These are phyloP conservation scores for Tenualosa thibaudeaui DNA, from an alignment of 2,797 vertebrate genomes.

Conservation along the genomic window DNA sequence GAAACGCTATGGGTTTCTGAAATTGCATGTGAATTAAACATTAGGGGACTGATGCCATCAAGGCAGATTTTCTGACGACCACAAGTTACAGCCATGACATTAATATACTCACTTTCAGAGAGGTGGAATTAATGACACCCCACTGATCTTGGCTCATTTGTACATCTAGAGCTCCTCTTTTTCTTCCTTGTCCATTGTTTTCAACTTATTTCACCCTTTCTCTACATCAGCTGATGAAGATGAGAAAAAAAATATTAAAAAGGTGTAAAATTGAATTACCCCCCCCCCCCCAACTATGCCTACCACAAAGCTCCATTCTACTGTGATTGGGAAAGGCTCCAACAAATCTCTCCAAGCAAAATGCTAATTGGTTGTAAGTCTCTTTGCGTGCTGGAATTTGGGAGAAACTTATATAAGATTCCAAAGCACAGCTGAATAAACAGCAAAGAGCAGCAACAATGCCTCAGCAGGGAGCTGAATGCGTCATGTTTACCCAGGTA, in stretches of 20 bases:
- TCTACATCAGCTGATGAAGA: constrained; percentile 8
- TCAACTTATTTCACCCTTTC: background rate
- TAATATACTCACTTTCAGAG: background rate
- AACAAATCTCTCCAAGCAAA: constrained; percentile 34
- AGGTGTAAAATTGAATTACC: constrained; percentile 19
- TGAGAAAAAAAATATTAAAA: constrained; percentile 20
- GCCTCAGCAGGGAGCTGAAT: constrained; percentile 29
- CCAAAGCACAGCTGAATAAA: constrained; percentile 54
- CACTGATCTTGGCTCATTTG: background rate
- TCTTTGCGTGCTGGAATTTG: constrained; percentile 51
- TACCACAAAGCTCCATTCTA: constrained; percentile 42
- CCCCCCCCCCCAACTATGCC: background rate
- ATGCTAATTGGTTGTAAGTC: constrained; percentile 56
- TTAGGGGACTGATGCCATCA: background rate
- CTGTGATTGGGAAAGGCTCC: constrained; percentile 34
- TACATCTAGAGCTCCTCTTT: background rate
- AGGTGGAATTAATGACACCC: background rate
- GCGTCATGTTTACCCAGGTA: constrained; percentile 40
- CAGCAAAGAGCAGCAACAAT: constrained; percentile 40
- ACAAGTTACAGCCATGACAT: background rate
- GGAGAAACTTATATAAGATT: constrained; percentile 59
- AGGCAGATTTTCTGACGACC: background rate
- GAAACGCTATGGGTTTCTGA: background rate
- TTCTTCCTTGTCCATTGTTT: background rate
- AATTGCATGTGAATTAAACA: background rate